Conservation (phyloP, 2,888 invertebrate genomes). For the Mylabris sibirica region DNA sequence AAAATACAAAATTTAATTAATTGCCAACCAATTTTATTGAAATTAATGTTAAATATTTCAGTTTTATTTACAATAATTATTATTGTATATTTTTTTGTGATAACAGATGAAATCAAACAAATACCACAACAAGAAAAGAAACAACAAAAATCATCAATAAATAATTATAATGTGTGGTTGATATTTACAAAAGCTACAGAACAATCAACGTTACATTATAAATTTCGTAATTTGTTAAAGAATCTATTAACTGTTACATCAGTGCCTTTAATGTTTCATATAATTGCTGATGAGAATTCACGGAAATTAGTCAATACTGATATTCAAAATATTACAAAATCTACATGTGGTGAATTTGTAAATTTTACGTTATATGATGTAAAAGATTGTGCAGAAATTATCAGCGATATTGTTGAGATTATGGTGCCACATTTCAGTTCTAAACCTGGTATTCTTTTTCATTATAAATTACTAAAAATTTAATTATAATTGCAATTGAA, state of each 20-base stretch:
- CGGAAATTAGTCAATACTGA: conserved; percentile 64
- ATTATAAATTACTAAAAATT: too few species aligned
- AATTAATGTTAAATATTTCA: conserved; percentile 11
- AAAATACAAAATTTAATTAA: conserved; percentile 6
- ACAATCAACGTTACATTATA: conserved; percentile 63
- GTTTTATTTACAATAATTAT: background rate
- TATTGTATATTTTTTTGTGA: conserved; percentile 7
- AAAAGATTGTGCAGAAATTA: conserved; percentile 65
- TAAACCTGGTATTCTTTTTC: too few species aligned
- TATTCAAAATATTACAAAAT: conserved; percentile 44
- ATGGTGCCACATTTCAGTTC: too few species aligned
- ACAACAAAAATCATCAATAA: conserved; percentile 4
- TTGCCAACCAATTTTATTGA: background rate
- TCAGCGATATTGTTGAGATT: too few species aligned
- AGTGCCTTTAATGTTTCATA: conserved; percentile 66
- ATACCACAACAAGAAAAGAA: background rate
- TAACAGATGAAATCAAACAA: conserved; percentile 1
- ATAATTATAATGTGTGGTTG: conserved; percentile 65
- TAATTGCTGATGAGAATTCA: conserved; percentile 70
- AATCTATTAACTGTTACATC: conserved; percentile 63
- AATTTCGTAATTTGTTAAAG: conserved; percentile 63
- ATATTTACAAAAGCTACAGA: conserved; percentile 67
- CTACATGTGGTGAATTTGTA: conserved; percentile 56
- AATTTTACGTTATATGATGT: conserved; percentile 68
- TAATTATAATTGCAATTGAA: background rate